Conservation (phyloP, 2,113 vertebrate species). For the Alosa alosa region DNA sequence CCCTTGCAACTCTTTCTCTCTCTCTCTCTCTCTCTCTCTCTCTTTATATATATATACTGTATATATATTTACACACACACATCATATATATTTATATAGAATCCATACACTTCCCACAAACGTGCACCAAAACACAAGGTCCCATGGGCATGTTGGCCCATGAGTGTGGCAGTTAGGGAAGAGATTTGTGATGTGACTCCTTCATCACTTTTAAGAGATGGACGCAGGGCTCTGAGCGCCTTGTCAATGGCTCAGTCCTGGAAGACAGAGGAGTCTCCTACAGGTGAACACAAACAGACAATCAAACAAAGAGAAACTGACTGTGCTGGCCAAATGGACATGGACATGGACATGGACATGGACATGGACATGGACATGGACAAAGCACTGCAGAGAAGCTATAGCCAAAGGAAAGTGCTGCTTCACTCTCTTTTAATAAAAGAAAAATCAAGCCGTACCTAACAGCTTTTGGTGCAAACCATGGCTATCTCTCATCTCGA, state of each 20-base stretch:
- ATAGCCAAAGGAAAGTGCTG: background rate
- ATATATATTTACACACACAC: background rate
- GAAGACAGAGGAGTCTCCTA: slow-evolving; percentile 13
- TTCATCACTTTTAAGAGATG: slow-evolving; percentile 4
- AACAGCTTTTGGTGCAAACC: too few species aligned
- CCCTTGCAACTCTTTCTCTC: slow-evolving; percentile 13
- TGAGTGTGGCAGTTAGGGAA: background rate
- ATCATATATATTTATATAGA: background rate
- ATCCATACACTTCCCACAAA: slow-evolving; percentile 27
- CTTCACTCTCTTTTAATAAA: too few species aligned
- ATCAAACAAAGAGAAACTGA: slow-evolving; percentile 42
- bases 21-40: too few species aligned
- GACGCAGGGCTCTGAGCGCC: background rate
- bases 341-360: too few species aligned
- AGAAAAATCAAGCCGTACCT: too few species aligned
- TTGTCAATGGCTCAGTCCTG: background rate
- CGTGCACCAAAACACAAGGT: slow-evolving; percentile 47
- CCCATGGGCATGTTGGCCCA: slow-evolving; percentile 32
- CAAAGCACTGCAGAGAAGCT: too few species aligned
- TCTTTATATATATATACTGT: background rate
- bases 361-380: too few species aligned
- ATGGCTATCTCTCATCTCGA: too few species aligned
- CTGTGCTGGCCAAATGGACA: slow-evolving; percentile 6
- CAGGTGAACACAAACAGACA: slow-evolving; percentile 42
- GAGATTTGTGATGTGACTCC: background rate